phyloP scores from a whole-genome alignment of 2,113 vertebrate species.

The Brachyhypopomus gauderio region DNA sequence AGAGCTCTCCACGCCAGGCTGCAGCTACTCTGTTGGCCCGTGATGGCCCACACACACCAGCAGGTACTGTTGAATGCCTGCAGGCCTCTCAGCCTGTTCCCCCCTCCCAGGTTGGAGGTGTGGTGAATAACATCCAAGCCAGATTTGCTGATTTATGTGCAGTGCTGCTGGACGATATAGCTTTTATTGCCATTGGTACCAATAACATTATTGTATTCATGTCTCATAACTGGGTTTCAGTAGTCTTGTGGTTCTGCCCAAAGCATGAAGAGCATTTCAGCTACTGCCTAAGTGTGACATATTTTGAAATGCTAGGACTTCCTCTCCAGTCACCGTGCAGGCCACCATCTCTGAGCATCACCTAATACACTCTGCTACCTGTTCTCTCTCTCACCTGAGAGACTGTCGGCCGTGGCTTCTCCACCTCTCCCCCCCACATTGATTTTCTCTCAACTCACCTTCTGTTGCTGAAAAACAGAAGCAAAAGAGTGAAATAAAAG shows the following conservation, averaged over 20 bases:
- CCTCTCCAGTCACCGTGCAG: constrained; percentile 64
- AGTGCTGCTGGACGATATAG: constrained; percentile 45
- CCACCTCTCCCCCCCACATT: background rate
- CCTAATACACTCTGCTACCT: constrained; percentile 52
- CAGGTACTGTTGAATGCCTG: constrained; percentile 16
- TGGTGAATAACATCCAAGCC: constrained; percentile 45
- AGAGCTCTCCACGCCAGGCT: constrained; percentile 36
- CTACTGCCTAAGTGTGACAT: constrained; percentile 28
- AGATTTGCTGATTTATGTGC: constrained; percentile 53
- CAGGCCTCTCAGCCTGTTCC: constrained; percentile 43
- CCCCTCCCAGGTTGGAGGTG: constrained; percentile 22
- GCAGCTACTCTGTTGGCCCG: constrained; percentile 10
- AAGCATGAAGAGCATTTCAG: constrained; percentile 28
- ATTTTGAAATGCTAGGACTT: constrained; percentile 57
- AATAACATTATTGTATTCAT: constrained; percentile 62
- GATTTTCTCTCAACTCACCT: background rate
- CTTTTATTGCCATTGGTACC: constrained; percentile 54
- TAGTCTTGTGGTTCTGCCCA: constrained; percentile 17
- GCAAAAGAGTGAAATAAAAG: background rate
- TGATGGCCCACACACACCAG: constrained; percentile 42
- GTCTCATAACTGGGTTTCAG: constrained; percentile 55
- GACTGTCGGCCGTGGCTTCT: constrained; percentile 6
- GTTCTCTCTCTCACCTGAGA: constrained; percentile 44
- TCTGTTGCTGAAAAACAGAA: constrained; percentile 20
- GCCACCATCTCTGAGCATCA: constrained; percentile 45